Base-by-base conservation (phyloP, 2,797 vertebrate species). In the Catostomus latipinnis region DNA sequence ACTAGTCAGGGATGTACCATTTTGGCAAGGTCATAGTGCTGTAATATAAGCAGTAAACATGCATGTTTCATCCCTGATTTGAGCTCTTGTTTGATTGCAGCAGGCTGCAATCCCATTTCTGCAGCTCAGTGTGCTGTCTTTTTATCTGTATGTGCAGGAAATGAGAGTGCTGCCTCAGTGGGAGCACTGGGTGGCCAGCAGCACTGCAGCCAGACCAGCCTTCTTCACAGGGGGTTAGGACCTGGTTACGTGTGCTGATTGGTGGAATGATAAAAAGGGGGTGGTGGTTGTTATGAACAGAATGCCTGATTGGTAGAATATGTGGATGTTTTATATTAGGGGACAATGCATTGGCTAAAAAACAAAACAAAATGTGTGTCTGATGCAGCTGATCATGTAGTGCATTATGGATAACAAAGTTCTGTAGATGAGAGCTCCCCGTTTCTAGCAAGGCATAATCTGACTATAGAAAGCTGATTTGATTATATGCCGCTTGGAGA, bases 361-460 rank as follows among this genome's bases (percentile, higher is more conserved):
- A 75, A 72, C 74, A 58, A 68, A 74, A 78, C 72, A 8, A 46
- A 67, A 65, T 60, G 63, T 67, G 66, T 81, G 46, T 78, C 57
- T 76, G 78, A 63, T 82, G 77, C 74, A 81, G 78, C 78, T 81
- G 82, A 72, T 84, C 82, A 81, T 81, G 82, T 66, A 70, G 83
- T 84, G 87, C 82, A 77, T 70, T 88, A 80, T 85, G 85, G 85
- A 83, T 80, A 88, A 86, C 80, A 61, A 76, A 79, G 83, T 82
- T 81, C 77, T 76, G 76, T 67, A 54, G 75, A 76, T 81, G 69
- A 79, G 68, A 70, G 11, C 67, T 71, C 77, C 71, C 71, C 71
- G 74, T 74, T 62, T 67, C 54, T 82, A 74, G 73, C 84, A 76
- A 84, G 80, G 70, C 81, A 76, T 74, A 79, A 79, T 66, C 68